These are phyloP conservation scores for Turnix velox DNA, from an alignment of 2,113 vertebrate genomes.

Conservation along the genomic window DNA sequence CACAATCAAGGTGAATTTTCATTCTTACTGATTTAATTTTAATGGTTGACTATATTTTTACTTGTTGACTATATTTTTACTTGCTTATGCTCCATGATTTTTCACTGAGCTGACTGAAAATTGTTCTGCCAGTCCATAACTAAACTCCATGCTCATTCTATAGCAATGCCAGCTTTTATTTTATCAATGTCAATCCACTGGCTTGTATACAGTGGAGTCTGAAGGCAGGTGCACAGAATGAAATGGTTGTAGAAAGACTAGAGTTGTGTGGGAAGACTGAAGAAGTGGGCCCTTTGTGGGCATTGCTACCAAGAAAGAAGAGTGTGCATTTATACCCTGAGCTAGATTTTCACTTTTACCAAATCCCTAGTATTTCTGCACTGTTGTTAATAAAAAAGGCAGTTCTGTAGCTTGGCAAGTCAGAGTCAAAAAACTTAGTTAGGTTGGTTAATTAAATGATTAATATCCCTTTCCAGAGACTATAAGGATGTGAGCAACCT, in stretches of 20 bases:
- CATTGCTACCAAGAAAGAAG: not conserved
- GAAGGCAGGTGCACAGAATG: not conserved
- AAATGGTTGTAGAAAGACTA: not conserved
- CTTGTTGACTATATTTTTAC: not conserved
- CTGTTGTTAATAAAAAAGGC: not conserved
- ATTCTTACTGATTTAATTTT: not conserved
- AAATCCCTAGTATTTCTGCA: not conserved
- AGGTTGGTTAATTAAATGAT: not conserved
- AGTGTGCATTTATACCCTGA: not conserved
- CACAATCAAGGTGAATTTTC: not conserved
- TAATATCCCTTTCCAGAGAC: not conserved
- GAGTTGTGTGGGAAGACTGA: not conserved
- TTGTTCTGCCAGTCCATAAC: not conserved
- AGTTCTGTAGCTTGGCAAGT: not conserved
- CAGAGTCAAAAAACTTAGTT: fast-evolving
- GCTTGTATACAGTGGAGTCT: not conserved
- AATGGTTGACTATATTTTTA: not conserved
- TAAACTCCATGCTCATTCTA: not conserved
- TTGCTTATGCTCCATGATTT: not conserved
- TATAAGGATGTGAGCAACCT: not conserved
- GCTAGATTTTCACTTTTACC: not conserved
- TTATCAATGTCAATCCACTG: not conserved
- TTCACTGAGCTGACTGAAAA: not conserved
- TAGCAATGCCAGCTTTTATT: not conserved
- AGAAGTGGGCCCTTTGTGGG: not conserved